Percentiles rank a stretch among this genome's conserved stretches.
Evolutionary conservation across 2,797 vertebrate genomes (phyloP).

Genomic region (Dromococcyx pavoninus): DNA sequence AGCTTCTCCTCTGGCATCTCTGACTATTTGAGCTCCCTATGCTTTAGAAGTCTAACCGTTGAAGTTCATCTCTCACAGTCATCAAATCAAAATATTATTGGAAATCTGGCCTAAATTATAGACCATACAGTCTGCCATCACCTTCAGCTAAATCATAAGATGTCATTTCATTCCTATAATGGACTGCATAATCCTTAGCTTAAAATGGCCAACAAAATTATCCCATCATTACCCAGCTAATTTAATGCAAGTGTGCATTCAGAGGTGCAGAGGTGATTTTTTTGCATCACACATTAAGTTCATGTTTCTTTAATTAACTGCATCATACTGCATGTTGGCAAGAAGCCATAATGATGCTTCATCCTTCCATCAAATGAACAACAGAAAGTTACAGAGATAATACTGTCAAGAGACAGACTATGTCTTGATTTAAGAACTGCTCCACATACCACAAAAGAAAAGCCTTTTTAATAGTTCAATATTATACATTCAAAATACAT

Average conservation of each 20-base stretch:
- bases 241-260: conserved; percentile 21
- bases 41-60: not conserved
- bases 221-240: conserved; percentile 2
- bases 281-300: conserved; percentile 7
- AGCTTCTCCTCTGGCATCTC: not conserved
- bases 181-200: not conserved
- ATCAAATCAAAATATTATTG: conserved; percentile 19
- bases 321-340: conserved; percentile 2
- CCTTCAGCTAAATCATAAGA: not conserved
- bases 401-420: not conserved
- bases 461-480: not conserved
- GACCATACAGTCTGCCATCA: not conserved
- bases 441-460: not conserved
- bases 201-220: conserved; percentile 18
- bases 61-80: not conserved
- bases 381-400: not conserved
- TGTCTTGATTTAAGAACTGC: conserved; percentile 17
- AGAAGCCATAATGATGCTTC: not conserved
- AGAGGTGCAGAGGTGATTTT: conserved; percentile 15
- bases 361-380: not conserved
- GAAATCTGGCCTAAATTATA: conserved; percentile 34
- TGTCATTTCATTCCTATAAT: conserved; percentile 38
- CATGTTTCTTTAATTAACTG: conserved; percentile 50
- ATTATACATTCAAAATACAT: not conserved
- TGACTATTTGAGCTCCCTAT: not conserved